Percentiles rank a stretch among this genome's conserved stretches.
These are phyloP conservation scores for Pharmacophagus antenor DNA, from an alignment of 2,888 invertebrate species.

Conservation along the genomic window DNA sequence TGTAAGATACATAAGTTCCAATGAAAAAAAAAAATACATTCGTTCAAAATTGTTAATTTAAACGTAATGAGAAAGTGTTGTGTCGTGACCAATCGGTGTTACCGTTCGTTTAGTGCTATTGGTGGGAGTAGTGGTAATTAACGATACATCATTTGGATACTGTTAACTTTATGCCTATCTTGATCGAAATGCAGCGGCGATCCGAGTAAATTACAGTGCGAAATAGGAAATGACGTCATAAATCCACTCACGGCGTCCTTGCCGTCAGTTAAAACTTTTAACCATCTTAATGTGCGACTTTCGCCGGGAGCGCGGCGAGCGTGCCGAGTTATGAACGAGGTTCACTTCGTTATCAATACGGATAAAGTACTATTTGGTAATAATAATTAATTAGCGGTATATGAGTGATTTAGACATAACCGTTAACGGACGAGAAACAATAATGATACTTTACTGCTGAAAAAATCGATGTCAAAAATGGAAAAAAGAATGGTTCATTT, in stretches of 20 bases:
- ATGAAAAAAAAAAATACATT: too few relatives aligned
- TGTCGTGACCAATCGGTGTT: too few relatives aligned
- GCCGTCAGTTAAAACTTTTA: slow-evolving; percentile 30
- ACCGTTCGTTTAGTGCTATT: too few relatives aligned
- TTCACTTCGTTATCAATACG: background rate
- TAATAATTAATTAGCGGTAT: background rate
- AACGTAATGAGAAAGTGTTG: too few relatives aligned
- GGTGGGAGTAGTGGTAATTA: background rate
- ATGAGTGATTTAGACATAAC: too few relatives aligned
- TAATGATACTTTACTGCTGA: too few relatives aligned
- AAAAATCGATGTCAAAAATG: too few relatives aligned
- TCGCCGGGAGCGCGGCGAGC: background rate
- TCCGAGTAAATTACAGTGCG: slow-evolving; percentile 20
- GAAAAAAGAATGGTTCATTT: too few relatives aligned
- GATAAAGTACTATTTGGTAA: background rate
- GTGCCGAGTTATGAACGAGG: background rate
- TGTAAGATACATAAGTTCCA: too few relatives aligned
- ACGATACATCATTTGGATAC: background rate
- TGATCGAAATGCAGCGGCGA: slow-evolving; percentile 12
- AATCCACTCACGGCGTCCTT: slow-evolving; percentile 16
- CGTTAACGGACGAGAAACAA: too few relatives aligned
- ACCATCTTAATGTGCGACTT: slow-evolving; percentile 12
- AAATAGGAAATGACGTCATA: slow-evolving; percentile 24
- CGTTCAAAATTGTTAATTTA: too few relatives aligned
- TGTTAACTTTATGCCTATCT: slow-evolving; percentile 7